Percentiles rank a stretch among this genome's conserved stretches.
Evolutionary conservation across 2,797 vertebrate genomes (phyloP).

Genomic region (Micrastur ruficollis): DNA sequence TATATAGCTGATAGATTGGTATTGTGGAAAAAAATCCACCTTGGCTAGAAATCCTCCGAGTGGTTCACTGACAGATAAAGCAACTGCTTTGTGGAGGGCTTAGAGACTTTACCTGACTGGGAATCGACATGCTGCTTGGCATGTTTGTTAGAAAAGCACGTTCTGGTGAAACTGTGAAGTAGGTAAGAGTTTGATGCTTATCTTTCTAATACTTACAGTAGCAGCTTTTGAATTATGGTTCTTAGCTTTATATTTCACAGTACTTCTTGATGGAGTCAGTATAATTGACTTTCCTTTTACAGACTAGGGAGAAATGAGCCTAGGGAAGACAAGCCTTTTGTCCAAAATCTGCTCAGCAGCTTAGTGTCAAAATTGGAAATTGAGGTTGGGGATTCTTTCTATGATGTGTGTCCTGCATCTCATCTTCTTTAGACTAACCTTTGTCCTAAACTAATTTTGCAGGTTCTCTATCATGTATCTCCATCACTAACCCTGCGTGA

Average conservation of each 20-base stretch:
- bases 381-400: not conserved
- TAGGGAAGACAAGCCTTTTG: not conserved
- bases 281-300: not conserved
- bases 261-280: not conserved
- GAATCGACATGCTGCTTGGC: not conserved
- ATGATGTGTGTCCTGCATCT: not conserved
- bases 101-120: not conserved
- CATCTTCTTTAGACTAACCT: not conserved
- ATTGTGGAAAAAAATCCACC: not conserved
- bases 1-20: not conserved
- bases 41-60: not conserved
- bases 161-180: not conserved
- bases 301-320: not conserved
- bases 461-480: not conserved
- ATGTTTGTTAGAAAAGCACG: not conserved
- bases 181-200: not conserved
- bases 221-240: not conserved
- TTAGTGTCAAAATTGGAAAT: not conserved
- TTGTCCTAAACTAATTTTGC: not conserved
- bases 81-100: not conserved
- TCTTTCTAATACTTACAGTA: not conserved
- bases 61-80: not conserved
- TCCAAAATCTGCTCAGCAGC: not conserved
- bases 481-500: not conserved
- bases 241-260: not conserved